Conservation (phyloP, 2,797 vertebrate species). For the Chelon labrosus region DNA sequence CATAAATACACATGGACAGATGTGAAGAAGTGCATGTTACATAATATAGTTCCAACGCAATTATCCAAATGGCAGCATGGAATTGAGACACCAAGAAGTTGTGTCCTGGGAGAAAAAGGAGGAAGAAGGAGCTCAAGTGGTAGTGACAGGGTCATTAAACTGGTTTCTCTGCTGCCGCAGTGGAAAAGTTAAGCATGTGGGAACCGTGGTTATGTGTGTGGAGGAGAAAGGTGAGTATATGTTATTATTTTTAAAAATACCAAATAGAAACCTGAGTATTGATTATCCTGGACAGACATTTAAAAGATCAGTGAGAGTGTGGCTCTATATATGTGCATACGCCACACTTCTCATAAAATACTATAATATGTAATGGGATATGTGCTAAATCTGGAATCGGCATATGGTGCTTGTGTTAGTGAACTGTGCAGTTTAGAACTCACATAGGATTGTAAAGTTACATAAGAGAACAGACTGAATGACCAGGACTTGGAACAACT, state of each 20-base stretch:
- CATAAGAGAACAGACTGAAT: constrained; percentile 31
- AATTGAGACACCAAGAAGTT: constrained; percentile 25
- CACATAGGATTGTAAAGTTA: constrained; percentile 54
- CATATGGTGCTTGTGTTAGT: constrained; percentile 49
- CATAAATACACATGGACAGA: constrained; percentile 39
- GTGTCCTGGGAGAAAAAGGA: constrained; percentile 42
- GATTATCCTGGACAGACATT: constrained; percentile 4
- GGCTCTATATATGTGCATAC: constrained; percentile 12
- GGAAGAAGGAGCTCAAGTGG: constrained; percentile 39
- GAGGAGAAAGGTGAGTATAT: constrained; percentile 20
- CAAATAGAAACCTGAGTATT: not conserved
- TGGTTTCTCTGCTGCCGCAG: constrained; percentile 25
- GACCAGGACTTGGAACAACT: not conserved
- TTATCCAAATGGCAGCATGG: constrained; percentile 55
- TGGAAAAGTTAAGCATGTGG: constrained; percentile 43
- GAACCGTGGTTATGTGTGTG: constrained; percentile 16
- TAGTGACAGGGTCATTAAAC: constrained; percentile 56
- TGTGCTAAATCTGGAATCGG: constrained; percentile 47
- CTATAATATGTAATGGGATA: constrained; percentile 42
- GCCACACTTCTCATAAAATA: constrained; percentile 28
- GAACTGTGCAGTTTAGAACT: constrained; percentile 39
- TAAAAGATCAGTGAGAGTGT: not conserved
- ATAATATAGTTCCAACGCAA: constrained; percentile 58
- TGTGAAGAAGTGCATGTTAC: constrained; percentile 50
- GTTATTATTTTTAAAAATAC: not conserved